phyloP scores from a whole-genome alignment of 2,888 invertebrate species.

The Drosophila buzzatii region DNA sequence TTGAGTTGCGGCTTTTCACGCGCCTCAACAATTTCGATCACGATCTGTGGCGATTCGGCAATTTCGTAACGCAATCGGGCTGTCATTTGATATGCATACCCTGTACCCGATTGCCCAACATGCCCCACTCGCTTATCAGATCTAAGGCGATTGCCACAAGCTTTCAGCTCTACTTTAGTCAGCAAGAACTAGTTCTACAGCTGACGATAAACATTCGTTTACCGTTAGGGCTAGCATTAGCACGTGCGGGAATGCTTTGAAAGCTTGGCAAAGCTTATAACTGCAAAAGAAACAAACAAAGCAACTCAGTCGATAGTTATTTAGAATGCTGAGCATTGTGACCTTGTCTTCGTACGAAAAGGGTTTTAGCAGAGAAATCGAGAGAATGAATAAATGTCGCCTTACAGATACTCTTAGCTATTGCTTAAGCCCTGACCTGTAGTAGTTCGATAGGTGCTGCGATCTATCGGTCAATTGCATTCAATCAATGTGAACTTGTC shows the following conservation, averaged over 20 bases:
- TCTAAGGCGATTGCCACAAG: slow-evolving; percentile 9
- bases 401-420: background rate
- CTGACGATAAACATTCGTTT: background rate
- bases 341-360: background rate
- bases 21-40: slow-evolving; percentile 62
- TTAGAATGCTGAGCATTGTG: background rate
- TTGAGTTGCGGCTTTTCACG: slow-evolving; percentile 48
- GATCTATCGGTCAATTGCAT: background rate
- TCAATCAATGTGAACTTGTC: no score
- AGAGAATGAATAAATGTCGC: background rate
- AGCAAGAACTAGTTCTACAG: slow-evolving; percentile 6
- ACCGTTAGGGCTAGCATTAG: slow-evolving; percentile 11
- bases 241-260: background rate
- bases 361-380: background rate
- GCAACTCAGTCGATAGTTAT: background rate
- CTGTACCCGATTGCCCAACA: slow-evolving; percentile 16
- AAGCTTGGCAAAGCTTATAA: background rate
- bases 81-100: slow-evolving; percentile 43
- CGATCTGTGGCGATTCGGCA: slow-evolving; percentile 38
- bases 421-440: background rate
- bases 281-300: no score
- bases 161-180: background rate
- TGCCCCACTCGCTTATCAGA: slow-evolving; percentile 33
- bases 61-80: slow-evolving; percentile 62
- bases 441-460: background rate